Base-by-base conservation (phyloP, 2,113 vertebrate genomes). In the Siniperca chuatsi region DNA sequence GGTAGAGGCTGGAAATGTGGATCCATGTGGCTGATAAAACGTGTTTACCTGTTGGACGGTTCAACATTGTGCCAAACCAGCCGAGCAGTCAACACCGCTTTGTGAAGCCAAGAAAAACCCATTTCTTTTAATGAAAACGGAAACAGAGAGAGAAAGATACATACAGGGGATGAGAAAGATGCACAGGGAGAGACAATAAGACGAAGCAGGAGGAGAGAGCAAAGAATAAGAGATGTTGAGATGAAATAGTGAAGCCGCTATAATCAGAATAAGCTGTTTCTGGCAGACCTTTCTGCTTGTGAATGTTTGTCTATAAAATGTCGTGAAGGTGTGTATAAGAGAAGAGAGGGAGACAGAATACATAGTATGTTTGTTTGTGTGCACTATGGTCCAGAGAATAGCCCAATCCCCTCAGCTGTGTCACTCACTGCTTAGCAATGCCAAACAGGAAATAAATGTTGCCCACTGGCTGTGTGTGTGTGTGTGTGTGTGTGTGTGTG, bases 401-500 rank as follows among this genome's bases (percentile, higher is more conserved):
- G 79, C 42, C 87, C 18, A 37, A 85, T 57, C 81, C 87, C 52
- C 75, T 92, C 90, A 83, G 81, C 91, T 88, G 87, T 88, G 86
- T 82, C 87, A 82, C 83, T 91, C 87, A 85, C 84, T 84, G 87
- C 84, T 89, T 87, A 87, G 86, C 55, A 83, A 88, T 87, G 86
- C 83, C 93, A 91, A 92, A 91, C 90, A 95, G 91, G 87, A 94
- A 93, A 92, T 94, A 92, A 87, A 89, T 94, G 92, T 91, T 86
- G 82, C 85, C 87, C 57, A 48, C 77, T 85, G 60, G 75, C 67
- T 83, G 64, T 87, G 76, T 84, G 40, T 84, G 44, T 44, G 44
- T 77, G 52, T 83, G 44, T 44, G 44, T 77, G 52, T 83, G 44
- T 44, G 44, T 60, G 68, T 78, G 58, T 44, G 44, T 44, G 44